Percentiles rank a stretch among this genome's conserved stretches.
phyloP scores from a whole-genome alignment of 2,113 vertebrate species.

The Jaculus jaculus region DNA sequence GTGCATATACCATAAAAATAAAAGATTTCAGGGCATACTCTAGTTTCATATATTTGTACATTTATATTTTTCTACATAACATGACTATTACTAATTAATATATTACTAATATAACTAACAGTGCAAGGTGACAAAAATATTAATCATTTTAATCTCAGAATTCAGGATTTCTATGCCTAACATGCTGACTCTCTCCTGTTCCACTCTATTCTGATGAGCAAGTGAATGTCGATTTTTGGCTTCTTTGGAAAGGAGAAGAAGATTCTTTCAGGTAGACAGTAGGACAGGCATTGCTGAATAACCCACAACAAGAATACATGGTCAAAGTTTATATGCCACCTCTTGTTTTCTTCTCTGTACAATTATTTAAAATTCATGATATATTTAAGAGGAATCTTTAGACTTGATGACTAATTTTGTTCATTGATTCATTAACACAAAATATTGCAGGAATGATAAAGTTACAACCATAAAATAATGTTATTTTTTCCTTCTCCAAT shows the following conservation, averaged over 20 bases:
- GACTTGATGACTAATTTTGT: neutral
- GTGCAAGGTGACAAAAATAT: neutral
- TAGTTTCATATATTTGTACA: neutral
- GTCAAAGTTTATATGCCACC: neutral
- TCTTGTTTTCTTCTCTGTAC: neutral
- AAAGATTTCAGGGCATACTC: neutral
- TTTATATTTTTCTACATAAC: neutral
- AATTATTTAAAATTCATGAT: neutral
- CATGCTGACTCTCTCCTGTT: neutral
- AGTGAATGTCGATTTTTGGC: accelerated
- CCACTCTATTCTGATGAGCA: accelerated
- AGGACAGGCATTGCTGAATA: neutral
- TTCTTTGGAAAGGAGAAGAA: neutral
- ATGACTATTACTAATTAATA: too few relatives aligned
- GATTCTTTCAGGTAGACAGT: neutral
- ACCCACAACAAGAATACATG: neutral
- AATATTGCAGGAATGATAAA: neutral
- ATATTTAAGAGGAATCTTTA: neutral
- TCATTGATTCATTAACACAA: neutral
- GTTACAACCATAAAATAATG: neutral
- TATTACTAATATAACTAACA: neutral
- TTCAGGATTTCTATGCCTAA: neutral
- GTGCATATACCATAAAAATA: neutral
- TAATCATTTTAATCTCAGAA: neutral
- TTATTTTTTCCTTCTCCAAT: neutral